These are phyloP conservation scores for Austrolebias charrua DNA, from an alignment of 2,797 vertebrate genomes.

Conservation along the genomic window DNA sequence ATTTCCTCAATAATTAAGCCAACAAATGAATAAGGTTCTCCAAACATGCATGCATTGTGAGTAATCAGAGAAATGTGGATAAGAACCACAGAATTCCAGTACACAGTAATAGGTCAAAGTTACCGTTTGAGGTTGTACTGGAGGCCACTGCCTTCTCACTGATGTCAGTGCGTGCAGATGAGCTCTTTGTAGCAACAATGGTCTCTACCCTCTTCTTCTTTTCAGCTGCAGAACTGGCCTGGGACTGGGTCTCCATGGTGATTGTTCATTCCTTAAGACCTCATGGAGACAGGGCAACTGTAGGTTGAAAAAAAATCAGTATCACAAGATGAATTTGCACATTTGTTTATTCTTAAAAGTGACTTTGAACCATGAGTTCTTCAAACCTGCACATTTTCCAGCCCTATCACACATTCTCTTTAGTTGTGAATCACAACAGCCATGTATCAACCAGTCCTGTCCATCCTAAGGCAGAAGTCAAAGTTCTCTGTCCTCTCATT, in stretches of 20 bases:
- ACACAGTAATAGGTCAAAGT: conserved; percentile 40
- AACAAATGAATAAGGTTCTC: neutral
- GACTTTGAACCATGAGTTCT: too few relatives aligned
- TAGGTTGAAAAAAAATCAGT: conserved; percentile 29
- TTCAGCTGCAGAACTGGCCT: conserved; percentile 89
- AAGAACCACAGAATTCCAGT: conserved; percentile 20
- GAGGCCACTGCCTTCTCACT: conserved; percentile 98
- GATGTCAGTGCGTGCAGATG: conserved; percentile 88
- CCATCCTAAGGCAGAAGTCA: neutral
- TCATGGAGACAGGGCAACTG: conserved; percentile 82
- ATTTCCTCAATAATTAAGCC: neutral
- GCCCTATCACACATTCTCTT: neutral
- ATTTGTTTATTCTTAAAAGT: neutral
- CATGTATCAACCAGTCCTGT: neutral
- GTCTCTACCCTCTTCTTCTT: conserved; percentile 97
- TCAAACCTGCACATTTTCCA: neutral
- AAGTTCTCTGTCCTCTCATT: too few relatives aligned
- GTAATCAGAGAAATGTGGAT: conserved; percentile 14
- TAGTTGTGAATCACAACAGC: neutral
- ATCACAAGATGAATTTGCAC: neutral
- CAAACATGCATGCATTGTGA: conserved; percentile 8
- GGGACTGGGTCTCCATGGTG: conserved; percentile 97
- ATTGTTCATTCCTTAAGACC: conserved; percentile 94
- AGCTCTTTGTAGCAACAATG: conserved; percentile 88
- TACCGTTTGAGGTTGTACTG: conserved; percentile 98